phyloP scores from a whole-genome alignment of 2,888 invertebrate genomes.

The Diarsia brunnea region DNA sequence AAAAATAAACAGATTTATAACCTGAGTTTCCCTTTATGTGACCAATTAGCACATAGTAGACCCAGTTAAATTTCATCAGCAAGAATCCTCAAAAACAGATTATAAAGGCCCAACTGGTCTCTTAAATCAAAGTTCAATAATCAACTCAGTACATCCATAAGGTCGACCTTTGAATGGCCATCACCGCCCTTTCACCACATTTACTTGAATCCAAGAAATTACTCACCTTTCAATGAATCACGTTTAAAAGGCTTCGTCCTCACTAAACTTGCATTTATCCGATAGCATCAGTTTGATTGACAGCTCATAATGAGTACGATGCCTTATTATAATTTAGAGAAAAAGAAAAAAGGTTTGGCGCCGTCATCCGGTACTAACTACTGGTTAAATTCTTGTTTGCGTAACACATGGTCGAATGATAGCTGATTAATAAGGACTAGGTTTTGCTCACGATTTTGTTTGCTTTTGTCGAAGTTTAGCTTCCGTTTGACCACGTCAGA shows the following conservation, averaged over 20 bases:
- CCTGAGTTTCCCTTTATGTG: neutral
- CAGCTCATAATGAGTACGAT: constrained; percentile 78
- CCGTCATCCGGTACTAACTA: constrained; percentile 76
- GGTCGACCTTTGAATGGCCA: constrained; percentile 32
- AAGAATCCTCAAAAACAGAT: neutral
- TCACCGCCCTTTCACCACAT: constrained; percentile 59
- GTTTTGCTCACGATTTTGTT: constrained; percentile 21
- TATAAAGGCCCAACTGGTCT: too few species aligned
- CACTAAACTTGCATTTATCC: constrained; percentile 62
- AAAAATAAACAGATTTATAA: too few species aligned
- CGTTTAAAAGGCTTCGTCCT: constrained; percentile 63
- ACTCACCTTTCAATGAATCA: constrained; percentile 57
- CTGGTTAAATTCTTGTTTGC: constrained; percentile 82
- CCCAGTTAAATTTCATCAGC: neutral
- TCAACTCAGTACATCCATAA: constrained; percentile 8
- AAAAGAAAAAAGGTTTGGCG: constrained; percentile 72
- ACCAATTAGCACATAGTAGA: neutral
- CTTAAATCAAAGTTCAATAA: neutral
- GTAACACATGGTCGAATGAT: constrained; percentile 75
- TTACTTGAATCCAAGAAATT: constrained; percentile 57
- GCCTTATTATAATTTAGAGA: constrained; percentile 79
- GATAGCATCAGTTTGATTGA: constrained; percentile 80
- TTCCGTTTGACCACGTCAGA: neutral
- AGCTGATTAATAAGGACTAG: constrained; percentile 67
- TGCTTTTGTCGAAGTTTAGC: neutral